phyloP scores from a whole-genome alignment of 2,113 vertebrate genomes.

The Leptobrachium ailaonicum region DNA sequence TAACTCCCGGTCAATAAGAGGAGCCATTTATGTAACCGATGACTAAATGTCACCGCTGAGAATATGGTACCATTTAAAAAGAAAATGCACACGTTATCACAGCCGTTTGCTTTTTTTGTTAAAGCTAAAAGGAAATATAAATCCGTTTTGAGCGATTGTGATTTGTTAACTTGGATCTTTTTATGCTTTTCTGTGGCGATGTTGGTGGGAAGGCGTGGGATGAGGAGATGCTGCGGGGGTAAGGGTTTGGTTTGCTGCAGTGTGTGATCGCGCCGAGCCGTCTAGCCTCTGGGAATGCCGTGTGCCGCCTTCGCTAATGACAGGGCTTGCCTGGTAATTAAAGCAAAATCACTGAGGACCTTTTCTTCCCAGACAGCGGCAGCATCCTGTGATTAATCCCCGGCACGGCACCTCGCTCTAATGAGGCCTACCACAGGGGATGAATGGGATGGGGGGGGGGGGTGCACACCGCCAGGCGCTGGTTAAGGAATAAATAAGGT shows the following conservation, averaged over 20 bases:
- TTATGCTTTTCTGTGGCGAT: neutral
- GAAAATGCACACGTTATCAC: too few species aligned
- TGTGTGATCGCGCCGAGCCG: conserved; percentile 33
- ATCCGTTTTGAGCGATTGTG: too few species aligned
- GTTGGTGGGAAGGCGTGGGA: neutral
- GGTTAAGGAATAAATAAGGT: conserved; percentile 41
- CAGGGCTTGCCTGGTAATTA: conserved; percentile 49
- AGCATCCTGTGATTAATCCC: conserved; percentile 50
- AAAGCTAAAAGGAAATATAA: too few species aligned
- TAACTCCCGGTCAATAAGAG: too few species aligned
- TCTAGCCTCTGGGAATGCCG: conserved; percentile 37
- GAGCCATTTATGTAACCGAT: too few species aligned
- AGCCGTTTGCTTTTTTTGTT: too few species aligned
- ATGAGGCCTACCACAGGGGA: conserved; percentile 47
- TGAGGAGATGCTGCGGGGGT: conserved; percentile 9
- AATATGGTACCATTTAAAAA: too few species aligned
- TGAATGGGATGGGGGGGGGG: conserved; percentile 23
- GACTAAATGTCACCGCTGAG: too few species aligned
- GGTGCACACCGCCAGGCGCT: conserved; percentile 25
- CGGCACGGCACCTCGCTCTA: conserved; percentile 45
- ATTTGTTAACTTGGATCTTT: too few species aligned
- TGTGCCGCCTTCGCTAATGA: conserved; percentile 48
- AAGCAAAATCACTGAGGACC: conserved; percentile 49
- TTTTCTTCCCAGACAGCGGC: conserved; percentile 46
- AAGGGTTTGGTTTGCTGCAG: neutral